These are phyloP conservation scores for Jacana jacana DNA, from an alignment of 2,113 vertebrate species.

Conservation along the genomic window DNA sequence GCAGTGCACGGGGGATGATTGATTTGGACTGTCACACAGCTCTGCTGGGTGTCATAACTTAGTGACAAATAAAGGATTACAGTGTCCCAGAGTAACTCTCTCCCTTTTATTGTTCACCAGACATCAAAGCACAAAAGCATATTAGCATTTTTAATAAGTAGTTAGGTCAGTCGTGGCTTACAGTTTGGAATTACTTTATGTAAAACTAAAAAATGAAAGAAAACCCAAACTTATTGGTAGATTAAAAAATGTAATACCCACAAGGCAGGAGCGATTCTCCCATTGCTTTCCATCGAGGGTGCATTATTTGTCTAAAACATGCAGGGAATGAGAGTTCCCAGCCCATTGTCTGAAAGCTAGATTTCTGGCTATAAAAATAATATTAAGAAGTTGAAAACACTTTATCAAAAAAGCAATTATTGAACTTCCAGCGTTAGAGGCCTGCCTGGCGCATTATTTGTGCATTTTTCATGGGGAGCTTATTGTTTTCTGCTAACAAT, in stretches of 20 bases:
- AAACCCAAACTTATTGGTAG: conserved; percentile 43
- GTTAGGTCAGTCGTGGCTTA: conserved; percentile 79
- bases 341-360: conserved; percentile 19
- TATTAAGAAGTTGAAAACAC: conserved; percentile 18
- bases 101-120: conserved; percentile 81
- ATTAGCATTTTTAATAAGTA: conserved; percentile 95
- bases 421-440: neutral
- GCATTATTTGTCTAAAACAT: conserved; percentile 69
- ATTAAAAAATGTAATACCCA: conserved; percentile 59
- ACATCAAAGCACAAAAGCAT: conserved; percentile 90
- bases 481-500: conserved; percentile 34
- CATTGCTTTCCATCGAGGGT: neutral
- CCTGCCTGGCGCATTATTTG: neutral
- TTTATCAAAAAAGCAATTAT: conserved; percentile 48
- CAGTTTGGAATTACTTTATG: conserved; percentile 77
- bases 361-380: conserved; percentile 24
- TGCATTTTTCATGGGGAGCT: neutral
- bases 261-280: neutral
- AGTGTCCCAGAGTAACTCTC: conserved; percentile 80
- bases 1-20: conserved; percentile 75
- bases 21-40: conserved; percentile 83
- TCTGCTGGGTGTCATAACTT: conserved; percentile 85
- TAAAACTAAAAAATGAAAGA: conserved; percentile 45
- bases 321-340: conserved; percentile 17
- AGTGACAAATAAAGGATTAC: conserved; percentile 85